Percentiles rank a stretch among this genome's conserved stretches.
Conservation (phyloP, 2,113 vertebrate species). For the Tinamus guttatus region DNA sequence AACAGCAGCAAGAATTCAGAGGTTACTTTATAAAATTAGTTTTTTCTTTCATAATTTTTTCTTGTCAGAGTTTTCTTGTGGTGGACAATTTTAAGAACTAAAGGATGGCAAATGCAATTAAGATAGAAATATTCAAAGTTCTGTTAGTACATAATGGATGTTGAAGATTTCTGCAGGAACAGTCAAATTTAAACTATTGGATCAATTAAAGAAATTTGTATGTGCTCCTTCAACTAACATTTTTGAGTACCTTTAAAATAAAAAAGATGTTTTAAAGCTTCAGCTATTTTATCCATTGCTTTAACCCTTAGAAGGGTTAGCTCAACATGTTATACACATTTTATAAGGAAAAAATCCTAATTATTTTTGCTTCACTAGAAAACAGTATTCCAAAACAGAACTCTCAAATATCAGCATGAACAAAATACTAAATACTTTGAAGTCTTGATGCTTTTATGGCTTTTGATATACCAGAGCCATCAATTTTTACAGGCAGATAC, state of each 20-base stretch:
- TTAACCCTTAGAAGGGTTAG: neutral
- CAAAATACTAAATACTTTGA: neutral
- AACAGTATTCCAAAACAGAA: neutral
- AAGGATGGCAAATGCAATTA: neutral
- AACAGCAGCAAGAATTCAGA: neutral
- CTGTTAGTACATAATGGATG: neutral
- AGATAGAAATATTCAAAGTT: neutral
- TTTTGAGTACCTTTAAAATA: constrained; percentile 16
- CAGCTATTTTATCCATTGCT: neutral
- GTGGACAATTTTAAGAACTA: neutral
- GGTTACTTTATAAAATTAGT: neutral
- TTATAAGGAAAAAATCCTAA: neutral
- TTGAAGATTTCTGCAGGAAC: neutral
- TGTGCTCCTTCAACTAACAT: neutral
- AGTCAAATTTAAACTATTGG: neutral
- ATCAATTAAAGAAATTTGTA: neutral
- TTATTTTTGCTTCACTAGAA: neutral
- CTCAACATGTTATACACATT: neutral
- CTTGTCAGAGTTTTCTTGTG: neutral
- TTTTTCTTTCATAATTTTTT: neutral
- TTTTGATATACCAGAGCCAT: constrained; percentile 30
- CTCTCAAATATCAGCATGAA: neutral
- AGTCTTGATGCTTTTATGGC: constrained; percentile 29
- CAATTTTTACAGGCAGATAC: neutral
- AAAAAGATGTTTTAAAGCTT: neutral